Percentiles rank a stretch among this genome's conserved stretches.
phyloP scores from a whole-genome alignment of 2,113 vertebrate genomes.

The Grammatotria lemairii region DNA sequence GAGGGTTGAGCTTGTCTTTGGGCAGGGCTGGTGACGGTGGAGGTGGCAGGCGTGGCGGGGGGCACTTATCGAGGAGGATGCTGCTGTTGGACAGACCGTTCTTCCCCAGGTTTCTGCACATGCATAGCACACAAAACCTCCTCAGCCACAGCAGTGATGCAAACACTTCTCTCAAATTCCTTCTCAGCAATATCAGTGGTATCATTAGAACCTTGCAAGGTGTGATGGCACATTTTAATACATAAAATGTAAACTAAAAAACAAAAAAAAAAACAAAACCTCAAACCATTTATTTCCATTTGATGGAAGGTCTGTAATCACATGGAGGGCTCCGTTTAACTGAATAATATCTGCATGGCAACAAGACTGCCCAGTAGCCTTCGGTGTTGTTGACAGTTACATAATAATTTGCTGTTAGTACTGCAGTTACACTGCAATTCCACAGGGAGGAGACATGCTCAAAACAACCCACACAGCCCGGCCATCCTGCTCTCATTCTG shows the following conservation, averaged over 20 bases:
- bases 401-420: not conserved
- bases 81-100: conserved; percentile 96
- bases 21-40: conserved; percentile 91
- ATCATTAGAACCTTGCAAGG: not conserved
- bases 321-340: not conserved
- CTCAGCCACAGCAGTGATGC: not conserved
- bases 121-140: not conserved
- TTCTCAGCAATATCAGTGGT: not conserved
- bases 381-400: conserved; percentile 36
- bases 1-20: conserved; percentile 99
- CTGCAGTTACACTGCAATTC: conserved; percentile 13
- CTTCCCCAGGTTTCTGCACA: conserved; percentile 89
- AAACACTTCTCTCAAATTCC: not conserved
- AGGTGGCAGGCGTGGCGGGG: conserved; percentile 90
- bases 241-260: not conserved
- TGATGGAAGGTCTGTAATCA: not conserved
- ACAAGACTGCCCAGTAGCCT: conserved; percentile 41
- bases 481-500: not conserved
- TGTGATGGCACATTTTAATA: not conserved
- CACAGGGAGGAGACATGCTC: conserved; percentile 51
- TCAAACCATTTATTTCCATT: not conserved
- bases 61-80: conserved; percentile 97
- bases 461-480: not conserved
- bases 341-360: conserved; percentile 45
- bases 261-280: not conserved